These are phyloP conservation scores for Ligdia adustata DNA, from an alignment of 2,888 invertebrate species.

Conservation along the genomic window DNA sequence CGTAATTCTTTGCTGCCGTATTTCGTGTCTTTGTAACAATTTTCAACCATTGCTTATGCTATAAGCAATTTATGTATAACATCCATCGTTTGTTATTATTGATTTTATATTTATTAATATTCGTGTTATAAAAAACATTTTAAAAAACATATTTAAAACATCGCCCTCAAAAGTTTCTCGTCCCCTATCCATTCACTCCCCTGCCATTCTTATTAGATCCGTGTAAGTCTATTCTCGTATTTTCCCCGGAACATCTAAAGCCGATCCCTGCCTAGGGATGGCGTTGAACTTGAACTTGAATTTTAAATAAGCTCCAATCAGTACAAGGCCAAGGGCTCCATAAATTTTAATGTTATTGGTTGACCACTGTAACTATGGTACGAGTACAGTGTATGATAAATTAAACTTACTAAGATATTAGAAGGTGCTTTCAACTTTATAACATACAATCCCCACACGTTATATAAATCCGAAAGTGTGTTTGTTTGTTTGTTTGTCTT, in stretches of 20 bases:
- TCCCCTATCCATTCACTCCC: not conserved
- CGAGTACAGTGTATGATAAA: not conserved
- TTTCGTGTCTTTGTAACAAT: too few species aligned
- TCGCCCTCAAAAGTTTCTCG: not conserved
- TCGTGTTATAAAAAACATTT: too few species aligned
- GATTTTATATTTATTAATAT: too few species aligned
- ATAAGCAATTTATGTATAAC: too few species aligned
- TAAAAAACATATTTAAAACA: not conserved
- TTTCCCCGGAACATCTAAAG: constrained; percentile 3
- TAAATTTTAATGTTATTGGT: constrained; percentile 29
- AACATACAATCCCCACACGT: too few species aligned
- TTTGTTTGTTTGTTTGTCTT: too few species aligned
- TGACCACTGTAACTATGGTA: constrained; percentile 11
- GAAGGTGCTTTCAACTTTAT: too few species aligned
- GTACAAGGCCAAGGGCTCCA: constrained; percentile 25
- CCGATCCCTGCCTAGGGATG: constrained; percentile 10
- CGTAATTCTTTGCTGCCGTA: too few species aligned
- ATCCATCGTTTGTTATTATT: too few species aligned
- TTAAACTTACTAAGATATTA: too few species aligned
- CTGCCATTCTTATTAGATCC: not conserved
- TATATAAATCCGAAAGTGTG: too few species aligned
- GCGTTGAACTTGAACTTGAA: constrained; percentile 30
- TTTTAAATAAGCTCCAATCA: constrained; percentile 25
- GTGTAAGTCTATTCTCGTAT: constrained; percentile 7
- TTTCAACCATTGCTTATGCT: too few species aligned